phyloP scores from a whole-genome alignment of 2,113 vertebrate genomes.

The Murina feae region DNA sequence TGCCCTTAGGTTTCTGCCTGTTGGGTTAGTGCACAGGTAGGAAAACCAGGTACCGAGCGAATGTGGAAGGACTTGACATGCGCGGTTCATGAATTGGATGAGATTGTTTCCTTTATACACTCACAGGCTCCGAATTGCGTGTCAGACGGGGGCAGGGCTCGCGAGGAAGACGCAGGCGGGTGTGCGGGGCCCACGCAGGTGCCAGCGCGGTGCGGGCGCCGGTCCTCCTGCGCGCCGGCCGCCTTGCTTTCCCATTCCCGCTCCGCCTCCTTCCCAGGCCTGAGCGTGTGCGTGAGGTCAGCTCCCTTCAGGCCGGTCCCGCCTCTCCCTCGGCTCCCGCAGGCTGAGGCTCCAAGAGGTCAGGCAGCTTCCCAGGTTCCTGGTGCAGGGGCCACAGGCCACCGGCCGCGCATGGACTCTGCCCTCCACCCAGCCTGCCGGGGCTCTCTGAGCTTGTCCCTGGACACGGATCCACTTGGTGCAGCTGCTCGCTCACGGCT shows the following conservation, averaged over 20 bases:
- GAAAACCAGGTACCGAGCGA: neutral
- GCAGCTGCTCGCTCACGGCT: neutral
- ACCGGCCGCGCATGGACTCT: too few species aligned
- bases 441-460: neutral
- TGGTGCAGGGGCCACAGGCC: neutral
- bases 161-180: neutral
- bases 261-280: neutral
- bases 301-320: neutral
- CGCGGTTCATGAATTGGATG: neutral
- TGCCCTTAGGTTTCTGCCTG: neutral
- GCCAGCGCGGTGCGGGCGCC: too few species aligned
- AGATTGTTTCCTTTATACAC: neutral
- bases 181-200: neutral
- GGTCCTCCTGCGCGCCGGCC: too few species aligned
- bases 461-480: neutral
- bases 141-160: too few species aligned
- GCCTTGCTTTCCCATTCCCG: too few species aligned
- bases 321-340: neutral
- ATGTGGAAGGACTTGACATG: neutral
- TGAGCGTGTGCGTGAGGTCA: neutral
- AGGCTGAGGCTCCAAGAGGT: neutral
- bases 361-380: neutral
- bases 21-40: neutral
- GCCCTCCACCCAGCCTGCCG: neutral
- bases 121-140: neutral